Percentiles rank a stretch among this genome's conserved stretches.
phyloP scores from a whole-genome alignment of 2,888 invertebrate genomes.

The Mythimna albipuncta region DNA sequence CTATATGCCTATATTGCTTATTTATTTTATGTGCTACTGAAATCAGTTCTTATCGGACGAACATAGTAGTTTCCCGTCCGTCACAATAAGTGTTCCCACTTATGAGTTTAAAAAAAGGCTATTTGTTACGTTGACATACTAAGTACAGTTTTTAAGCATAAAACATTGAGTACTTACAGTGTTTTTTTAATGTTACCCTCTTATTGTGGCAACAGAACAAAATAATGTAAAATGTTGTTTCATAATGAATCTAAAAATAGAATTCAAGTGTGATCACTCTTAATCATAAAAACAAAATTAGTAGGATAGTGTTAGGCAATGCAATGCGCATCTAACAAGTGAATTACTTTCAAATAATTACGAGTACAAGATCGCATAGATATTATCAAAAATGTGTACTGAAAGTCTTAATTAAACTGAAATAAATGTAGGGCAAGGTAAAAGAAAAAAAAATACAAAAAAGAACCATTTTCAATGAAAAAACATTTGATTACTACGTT shows the following conservation, averaged over 20 bases:
- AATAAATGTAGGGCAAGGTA: conserved; percentile 6
- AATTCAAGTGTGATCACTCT: neutral
- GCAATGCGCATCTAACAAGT: conserved; percentile 3
- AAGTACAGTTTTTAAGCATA: neutral
- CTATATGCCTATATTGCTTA: no score
- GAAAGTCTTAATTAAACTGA: neutral
- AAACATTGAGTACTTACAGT: neutral
- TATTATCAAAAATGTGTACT: neutral
- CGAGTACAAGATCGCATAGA: neutral
- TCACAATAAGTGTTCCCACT: no score
- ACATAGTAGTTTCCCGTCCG: no score
- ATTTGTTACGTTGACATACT: no score
- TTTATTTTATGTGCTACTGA: no score
- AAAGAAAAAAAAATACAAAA: neutral
- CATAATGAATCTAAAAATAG: neutral
- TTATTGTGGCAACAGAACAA: neutral
- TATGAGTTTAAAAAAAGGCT: no score
- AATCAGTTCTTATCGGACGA: neutral
- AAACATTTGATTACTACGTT: no score
- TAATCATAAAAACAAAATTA: conserved; percentile 7
- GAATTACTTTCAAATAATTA: conserved; percentile 19
- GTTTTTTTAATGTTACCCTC: neutral
- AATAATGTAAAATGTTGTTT: neutral
- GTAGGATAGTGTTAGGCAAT: conserved; percentile 10
- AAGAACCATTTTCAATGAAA: no score